phyloP scores from a whole-genome alignment of 2,113 vertebrate genomes.

The Rhegmatorhina hoffmannsi region DNA sequence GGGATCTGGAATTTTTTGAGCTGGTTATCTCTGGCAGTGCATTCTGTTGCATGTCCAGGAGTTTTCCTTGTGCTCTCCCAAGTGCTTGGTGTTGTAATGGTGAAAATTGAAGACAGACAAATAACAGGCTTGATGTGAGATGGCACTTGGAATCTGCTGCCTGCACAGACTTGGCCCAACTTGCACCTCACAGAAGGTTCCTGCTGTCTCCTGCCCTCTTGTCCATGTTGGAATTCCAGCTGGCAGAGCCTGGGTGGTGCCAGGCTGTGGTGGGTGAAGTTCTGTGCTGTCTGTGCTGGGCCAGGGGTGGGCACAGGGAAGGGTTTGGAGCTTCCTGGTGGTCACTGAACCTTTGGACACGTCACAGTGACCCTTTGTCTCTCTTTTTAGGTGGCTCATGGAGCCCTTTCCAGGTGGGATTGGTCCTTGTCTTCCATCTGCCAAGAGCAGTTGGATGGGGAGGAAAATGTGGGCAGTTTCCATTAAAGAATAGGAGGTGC shows the following conservation, averaged over 20 bases:
- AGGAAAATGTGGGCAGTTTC: neutral
- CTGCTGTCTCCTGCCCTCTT: neutral
- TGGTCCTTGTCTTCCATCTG: constrained; percentile 13
- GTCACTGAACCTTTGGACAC: fast-evolving
- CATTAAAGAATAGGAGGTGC: neutral
- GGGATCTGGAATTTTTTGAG: neutral
- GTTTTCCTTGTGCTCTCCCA: neutral
- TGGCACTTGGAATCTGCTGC: fast-evolving
- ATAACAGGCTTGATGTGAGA: fast-evolving
- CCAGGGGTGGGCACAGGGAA: neutral
- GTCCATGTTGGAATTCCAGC: neutral
- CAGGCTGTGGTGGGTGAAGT: neutral
- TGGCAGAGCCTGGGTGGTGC: neutral
- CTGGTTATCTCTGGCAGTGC: neutral
- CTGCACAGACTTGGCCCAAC: neutral
- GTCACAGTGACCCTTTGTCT: neutral
- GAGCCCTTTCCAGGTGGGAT: constrained; percentile 23
- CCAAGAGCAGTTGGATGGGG: neutral
- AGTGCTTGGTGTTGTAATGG: neutral
- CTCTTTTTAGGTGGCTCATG: neutral
- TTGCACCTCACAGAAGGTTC: neutral
- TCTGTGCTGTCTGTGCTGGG: neutral
- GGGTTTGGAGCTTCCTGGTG: neutral
- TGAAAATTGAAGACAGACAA: neutral
- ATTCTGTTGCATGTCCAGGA: neutral